These are phyloP conservation scores for Eurytoma adleriae DNA, from an alignment of 2,888 invertebrate genomes.

Conservation along the genomic window DNA sequence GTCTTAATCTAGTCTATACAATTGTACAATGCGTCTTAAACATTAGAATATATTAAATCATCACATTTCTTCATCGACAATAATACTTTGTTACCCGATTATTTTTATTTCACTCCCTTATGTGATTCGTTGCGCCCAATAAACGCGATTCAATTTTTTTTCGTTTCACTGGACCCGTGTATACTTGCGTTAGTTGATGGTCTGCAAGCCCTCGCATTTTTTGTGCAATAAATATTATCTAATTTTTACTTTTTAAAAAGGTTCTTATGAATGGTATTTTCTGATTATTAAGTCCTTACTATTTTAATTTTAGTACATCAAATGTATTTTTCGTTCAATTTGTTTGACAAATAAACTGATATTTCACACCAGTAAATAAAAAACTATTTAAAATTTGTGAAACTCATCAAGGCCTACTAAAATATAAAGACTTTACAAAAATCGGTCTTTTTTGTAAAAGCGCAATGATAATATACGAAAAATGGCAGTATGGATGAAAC, in stretches of 20 bases:
- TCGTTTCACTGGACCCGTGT: constrained; percentile 59
- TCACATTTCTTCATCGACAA: constrained; percentile 63
- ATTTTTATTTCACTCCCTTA: constrained; percentile 40
- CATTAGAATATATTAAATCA: constrained; percentile 64
- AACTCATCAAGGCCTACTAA: constrained; percentile 19
- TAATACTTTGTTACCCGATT: constrained; percentile 60
- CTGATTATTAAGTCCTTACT: constrained; percentile 2
- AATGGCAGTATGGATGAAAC: constrained; percentile 43
- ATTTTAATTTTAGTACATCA: constrained; percentile 18
- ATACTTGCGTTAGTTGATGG: constrained; percentile 72
- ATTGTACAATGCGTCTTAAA: constrained; percentile 71
- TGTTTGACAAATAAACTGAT: not conserved
- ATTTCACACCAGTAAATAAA: not conserved
- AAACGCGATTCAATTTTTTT: constrained; percentile 58
- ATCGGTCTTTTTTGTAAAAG: constrained; percentile 34
- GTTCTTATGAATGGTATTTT: not conserved
- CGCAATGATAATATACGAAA: not conserved
- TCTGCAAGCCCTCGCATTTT: constrained; percentile 63
- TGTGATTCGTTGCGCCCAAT: constrained; percentile 55
- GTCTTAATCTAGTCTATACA: constrained; percentile 73
- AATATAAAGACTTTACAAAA: constrained; percentile 11
- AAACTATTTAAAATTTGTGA: constrained; percentile 16
- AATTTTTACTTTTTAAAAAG: constrained; percentile 13
- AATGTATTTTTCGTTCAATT: constrained; percentile 1
- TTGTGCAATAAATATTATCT: constrained; percentile 43